Base-by-base conservation (phyloP, 2,113 vertebrate species). In the Crotalus viridis region DNA sequence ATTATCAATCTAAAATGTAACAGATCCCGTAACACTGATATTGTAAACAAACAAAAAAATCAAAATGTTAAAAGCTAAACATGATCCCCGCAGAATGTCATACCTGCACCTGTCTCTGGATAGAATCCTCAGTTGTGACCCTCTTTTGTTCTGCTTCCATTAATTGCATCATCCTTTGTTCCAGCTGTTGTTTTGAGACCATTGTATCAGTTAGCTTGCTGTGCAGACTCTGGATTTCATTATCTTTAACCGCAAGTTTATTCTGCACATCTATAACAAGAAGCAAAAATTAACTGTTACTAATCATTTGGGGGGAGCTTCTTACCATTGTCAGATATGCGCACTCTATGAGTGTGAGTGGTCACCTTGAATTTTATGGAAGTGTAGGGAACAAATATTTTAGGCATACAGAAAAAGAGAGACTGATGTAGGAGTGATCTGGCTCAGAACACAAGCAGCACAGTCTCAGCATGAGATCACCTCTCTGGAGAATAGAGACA, bases 161-260 rank as follows among this genome's bases (percentile, higher is more conserved):
- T 13, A 99, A 97, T 95, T 99, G 98, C 97, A 98, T 95, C 96
- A 99, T 98, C 96, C 98, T 98, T 97, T 99, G 98, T 94, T 99
- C 99, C 97, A 99, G 96, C 94, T 99, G 98, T 92, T 99, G 99
- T 93, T 99, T 99, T 74, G 99, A 98, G 86, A 99, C 98, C 94
- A 99, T 97, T 28, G 98, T 98, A 94, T 99, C 99, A 2, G 98
- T 98, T 95, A 99, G 98, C 95, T 97, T 99, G 98, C 98, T 98
- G 97, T 98, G 99, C 12, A 99, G 98, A 88, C 96, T 98, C 98
- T 99, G 99, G 94, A 99, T 97, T 98, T 99, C 99, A 96, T 98
- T 99, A 96, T 99, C 99, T 94, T 98, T 98, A 57, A 98, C 96
- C 95, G 99, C 97, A 96, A 99, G 97, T 97, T 99, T 98, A 96